Conservation (phyloP, 2,888 invertebrate genomes). For the Drosophila subquinaria region DNA sequence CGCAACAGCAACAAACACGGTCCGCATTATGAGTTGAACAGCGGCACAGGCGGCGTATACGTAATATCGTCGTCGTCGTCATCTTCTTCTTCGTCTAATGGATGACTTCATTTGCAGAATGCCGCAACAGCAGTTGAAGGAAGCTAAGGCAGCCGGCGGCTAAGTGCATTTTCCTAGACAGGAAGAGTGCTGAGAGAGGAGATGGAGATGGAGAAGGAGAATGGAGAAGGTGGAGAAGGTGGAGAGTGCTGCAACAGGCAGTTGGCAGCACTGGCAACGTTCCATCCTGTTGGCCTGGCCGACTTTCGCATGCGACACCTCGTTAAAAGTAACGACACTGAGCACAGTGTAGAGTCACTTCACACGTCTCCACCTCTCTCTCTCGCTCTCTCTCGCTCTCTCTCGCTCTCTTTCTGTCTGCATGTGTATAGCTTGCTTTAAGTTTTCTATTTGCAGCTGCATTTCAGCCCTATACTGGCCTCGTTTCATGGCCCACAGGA, state of each 20-base stretch:
- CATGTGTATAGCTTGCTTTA: constrained; percentile 43
- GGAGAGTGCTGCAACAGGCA: constrained; percentile 69
- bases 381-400: not conserved
- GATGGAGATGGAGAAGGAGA: not conserved
- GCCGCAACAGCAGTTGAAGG: constrained; percentile 53
- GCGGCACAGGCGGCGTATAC: constrained; percentile 55
- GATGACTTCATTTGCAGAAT: constrained; percentile 82
- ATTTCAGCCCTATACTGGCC: constrained; percentile 52
- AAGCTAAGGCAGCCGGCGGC: constrained; percentile 55
- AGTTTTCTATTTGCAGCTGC: constrained; percentile 55
- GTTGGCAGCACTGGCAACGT: constrained; percentile 34
- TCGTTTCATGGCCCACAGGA: constrained; percentile 61
- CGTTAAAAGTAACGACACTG: constrained; percentile 81
- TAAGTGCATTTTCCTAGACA: constrained; percentile 76
- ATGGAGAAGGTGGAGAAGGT: no score
- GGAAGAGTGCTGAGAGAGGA: not conserved
- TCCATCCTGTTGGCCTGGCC: constrained; percentile 42
- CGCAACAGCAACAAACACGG: constrained; percentile 58
- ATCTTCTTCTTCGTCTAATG: constrained; percentile 57
- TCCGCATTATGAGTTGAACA: constrained; percentile 50
- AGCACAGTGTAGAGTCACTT: constrained; percentile 38
- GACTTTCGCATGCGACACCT: constrained; percentile 76
- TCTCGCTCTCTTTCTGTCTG: not conserved
- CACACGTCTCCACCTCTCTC: constrained; percentile 36
- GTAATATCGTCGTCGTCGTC: constrained; percentile 38